Evolutionary conservation across 2,888 invertebrate species (phyloP).

Genomic region (Drosophila barbarae): DNA sequence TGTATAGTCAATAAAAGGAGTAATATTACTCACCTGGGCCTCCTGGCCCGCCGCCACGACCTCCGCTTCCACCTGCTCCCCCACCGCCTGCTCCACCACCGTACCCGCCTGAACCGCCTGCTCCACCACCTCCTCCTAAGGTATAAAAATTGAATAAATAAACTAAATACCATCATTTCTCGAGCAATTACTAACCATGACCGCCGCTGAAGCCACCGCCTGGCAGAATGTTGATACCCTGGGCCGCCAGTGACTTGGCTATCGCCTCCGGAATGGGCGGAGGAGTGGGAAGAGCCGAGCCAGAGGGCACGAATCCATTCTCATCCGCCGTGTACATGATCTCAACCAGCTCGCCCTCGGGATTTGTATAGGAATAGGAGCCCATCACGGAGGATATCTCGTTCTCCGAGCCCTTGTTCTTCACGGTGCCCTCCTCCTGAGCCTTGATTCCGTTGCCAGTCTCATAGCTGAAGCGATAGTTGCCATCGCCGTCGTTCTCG

Average conservation of each 20-base stretch:
- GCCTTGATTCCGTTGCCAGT: slow-evolving; percentile 84
- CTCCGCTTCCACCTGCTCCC: slow-evolving; percentile 16
- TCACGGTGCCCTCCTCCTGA: slow-evolving; percentile 83
- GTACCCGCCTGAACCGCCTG: slow-evolving; percentile 25
- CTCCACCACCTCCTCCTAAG: slow-evolving; percentile 22
- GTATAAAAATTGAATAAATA: too few species aligned
- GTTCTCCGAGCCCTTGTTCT: slow-evolving; percentile 82
- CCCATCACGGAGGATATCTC: slow-evolving; percentile 83
- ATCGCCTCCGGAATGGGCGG: slow-evolving; percentile 85
- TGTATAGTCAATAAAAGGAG: neutral
- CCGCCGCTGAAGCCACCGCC: slow-evolving; percentile 79
- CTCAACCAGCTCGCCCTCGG: slow-evolving; percentile 83
- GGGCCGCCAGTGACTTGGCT: slow-evolving; percentile 81
- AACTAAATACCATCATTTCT: neutral
- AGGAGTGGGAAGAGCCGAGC: slow-evolving; percentile 83
- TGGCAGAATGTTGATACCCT: slow-evolving; percentile 80
- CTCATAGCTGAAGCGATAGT: slow-evolving; percentile 83
- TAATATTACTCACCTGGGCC: neutral
- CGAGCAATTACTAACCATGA: slow-evolving; percentile 26
- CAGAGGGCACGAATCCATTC: slow-evolving; percentile 84
- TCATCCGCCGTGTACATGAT: slow-evolving; percentile 85
- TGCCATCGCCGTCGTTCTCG: slow-evolving; percentile 82
- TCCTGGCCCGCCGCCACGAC: slow-evolving; percentile 4
- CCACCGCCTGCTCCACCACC: slow-evolving; percentile 11
- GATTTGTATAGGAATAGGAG: slow-evolving; percentile 84